phyloP scores from a whole-genome alignment of 2,797 vertebrate species.

The Gymnoscopelus braueri region DNA sequence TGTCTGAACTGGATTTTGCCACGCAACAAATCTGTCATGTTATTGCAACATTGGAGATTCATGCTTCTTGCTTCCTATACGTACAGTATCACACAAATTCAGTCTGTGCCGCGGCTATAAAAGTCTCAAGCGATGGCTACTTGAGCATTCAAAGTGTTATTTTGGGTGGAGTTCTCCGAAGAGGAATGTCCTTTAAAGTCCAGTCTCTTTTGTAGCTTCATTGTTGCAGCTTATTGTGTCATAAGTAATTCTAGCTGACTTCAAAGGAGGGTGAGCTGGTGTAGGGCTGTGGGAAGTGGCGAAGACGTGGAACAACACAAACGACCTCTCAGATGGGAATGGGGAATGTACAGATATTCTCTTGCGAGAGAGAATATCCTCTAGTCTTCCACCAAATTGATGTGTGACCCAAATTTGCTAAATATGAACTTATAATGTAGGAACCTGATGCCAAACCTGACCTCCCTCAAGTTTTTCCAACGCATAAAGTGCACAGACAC shows the following conservation, averaged over 20 bases:
- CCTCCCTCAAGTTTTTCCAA: slow-evolving; percentile 69
- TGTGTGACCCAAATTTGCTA: slow-evolving; percentile 76
- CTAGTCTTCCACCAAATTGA: slow-evolving; percentile 68
- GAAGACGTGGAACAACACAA: slow-evolving; percentile 65
- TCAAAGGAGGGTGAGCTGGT: slow-evolving; percentile 63
- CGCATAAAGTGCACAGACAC: too few species aligned
- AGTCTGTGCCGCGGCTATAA: slow-evolving; percentile 6
- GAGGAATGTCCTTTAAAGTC: slow-evolving; percentile 63
- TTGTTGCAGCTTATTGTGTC: slow-evolving; percentile 80
- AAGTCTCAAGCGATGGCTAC: background rate
- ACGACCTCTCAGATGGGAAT: slow-evolving; percentile 66
- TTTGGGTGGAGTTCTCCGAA: slow-evolving; percentile 57
- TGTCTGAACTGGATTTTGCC: slow-evolving; percentile 37
- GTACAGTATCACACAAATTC: background rate
- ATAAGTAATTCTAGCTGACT: slow-evolving; percentile 81
- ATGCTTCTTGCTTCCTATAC: background rate
- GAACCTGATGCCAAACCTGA: slow-evolving; percentile 76
- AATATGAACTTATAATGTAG: slow-evolving; percentile 71
- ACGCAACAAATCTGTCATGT: slow-evolving; percentile 23
- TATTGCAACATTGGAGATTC: background rate
- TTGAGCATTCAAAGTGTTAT: slow-evolving; percentile 22
- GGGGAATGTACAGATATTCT: slow-evolving; percentile 41
- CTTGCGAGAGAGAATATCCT: slow-evolving; percentile 49
- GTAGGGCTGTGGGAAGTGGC: slow-evolving; percentile 66
- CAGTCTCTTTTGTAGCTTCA: slow-evolving; percentile 67